Conservation (phyloP, 2,888 invertebrate species). For the Bellardia bayeri region DNA sequence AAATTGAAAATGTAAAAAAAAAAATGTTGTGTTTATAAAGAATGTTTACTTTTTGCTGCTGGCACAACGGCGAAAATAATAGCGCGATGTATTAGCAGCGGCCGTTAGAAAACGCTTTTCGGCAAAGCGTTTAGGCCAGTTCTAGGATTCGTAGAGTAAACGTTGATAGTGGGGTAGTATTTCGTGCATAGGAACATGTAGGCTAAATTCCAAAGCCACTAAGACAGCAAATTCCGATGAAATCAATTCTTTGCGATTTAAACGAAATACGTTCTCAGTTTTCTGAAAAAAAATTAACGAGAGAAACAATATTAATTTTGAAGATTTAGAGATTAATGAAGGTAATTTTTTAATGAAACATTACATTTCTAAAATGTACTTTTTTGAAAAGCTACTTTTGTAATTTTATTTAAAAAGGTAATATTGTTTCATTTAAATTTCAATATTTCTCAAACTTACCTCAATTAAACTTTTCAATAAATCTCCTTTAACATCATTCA, state of each 20-base stretch:
- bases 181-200: constrained; percentile 96
- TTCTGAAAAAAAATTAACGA: constrained; percentile 86
- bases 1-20: neutral
- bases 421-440: neutral
- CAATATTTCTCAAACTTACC: constrained; percentile 85
- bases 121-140: constrained; percentile 80
- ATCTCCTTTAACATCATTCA: constrained; percentile 98
- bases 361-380: neutral
- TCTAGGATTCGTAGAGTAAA: constrained; percentile 95
- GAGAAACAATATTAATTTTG: neutral
- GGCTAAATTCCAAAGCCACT: constrained; percentile 96
- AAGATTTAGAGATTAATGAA: too few species aligned
- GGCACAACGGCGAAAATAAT: constrained; percentile 78
- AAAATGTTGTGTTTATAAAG: neutral
- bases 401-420: too few species aligned
- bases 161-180: constrained; percentile 98
- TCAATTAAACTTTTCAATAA: constrained; percentile 94
- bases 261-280: constrained; percentile 94
- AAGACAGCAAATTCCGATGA: constrained; percentile 97
- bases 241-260: constrained; percentile 95
- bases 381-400: too few species aligned
- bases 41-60: constrained; percentile 78
- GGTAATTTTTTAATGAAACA: too few species aligned
- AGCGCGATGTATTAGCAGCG: constrained; percentile 77
- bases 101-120: constrained; percentile 80